phyloP scores from a whole-genome alignment of 2,113 vertebrate species.

The Hymenochirus boettgeri region DNA sequence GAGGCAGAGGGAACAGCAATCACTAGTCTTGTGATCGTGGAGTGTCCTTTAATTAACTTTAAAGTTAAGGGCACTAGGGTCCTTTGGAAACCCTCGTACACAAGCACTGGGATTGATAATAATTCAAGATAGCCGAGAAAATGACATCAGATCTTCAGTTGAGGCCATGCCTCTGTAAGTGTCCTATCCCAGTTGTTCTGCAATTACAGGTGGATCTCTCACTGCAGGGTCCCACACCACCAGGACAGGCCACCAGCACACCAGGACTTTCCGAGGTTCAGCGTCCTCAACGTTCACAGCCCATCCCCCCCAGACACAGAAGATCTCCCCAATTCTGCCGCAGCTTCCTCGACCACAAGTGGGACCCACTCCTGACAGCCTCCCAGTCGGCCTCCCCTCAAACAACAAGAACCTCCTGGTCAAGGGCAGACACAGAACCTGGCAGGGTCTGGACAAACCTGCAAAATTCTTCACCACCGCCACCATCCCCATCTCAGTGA shows the following conservation, averaged over 20 bases:
- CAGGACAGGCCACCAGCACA: conserved; percentile 57
- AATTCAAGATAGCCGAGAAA: too few relatives aligned
- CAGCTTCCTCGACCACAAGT: conserved; percentile 81
- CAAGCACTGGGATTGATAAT: too few relatives aligned
- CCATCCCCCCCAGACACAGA: conserved; percentile 77
- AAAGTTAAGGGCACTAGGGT: too few relatives aligned
- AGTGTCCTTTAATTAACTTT: too few relatives aligned
- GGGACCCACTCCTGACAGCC: conserved; percentile 81
- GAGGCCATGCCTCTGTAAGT: too few relatives aligned
- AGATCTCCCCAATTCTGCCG: conserved; percentile 84
- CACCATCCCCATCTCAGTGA: conserved; percentile 77
- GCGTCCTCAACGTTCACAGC: conserved; percentile 66
- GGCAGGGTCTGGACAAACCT: conserved; percentile 56
- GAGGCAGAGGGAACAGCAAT: too few relatives aligned
- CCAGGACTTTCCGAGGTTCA: conserved; percentile 70
- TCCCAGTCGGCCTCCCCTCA: conserved; percentile 69
- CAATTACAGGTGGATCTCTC: conserved; percentile 78
- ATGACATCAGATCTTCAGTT: too few relatives aligned
- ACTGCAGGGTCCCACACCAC: conserved; percentile 62
- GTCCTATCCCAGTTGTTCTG: too few relatives aligned
- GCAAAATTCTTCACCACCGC: conserved; percentile 65
- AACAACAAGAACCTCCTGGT: conserved; percentile 54
- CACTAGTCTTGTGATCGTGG: too few relatives aligned
- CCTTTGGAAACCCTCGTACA: too few relatives aligned
- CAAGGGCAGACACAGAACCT: conserved; percentile 64